These are phyloP conservation scores for Procambarus virginalis DNA, from an alignment of 1,140 invertebrate species.

Conservation along the genomic window DNA sequence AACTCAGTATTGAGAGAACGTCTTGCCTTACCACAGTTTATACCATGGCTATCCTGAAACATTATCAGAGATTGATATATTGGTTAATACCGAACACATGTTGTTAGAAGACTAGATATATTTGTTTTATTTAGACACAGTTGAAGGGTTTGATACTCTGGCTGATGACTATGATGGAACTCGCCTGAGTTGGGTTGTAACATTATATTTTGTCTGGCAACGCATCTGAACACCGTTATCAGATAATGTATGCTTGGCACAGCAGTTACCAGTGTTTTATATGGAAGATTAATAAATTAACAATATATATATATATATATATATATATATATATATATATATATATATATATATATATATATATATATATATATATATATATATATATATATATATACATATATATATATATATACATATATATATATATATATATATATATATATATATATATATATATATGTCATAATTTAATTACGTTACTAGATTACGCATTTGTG, in stretches of 20 bases:
- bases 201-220: background rate
- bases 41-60: background rate
- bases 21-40: background rate
- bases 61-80: too few relatives aligned
- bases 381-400: constrained; percentile 8
- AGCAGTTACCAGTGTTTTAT: background rate
- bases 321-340: too few relatives aligned
- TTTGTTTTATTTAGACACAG: background rate
- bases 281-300: background rate
- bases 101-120: background rate
- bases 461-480: constrained; percentile 2
- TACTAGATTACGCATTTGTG: background rate
- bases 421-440: constrained; percentile 33
- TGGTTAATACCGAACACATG: background rate
- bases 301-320: too few relatives aligned
- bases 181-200: background rate
- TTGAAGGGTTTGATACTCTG: background rate
- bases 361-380: constrained; percentile 27
- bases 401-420: constrained; percentile 2
- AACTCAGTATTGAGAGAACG: background rate
- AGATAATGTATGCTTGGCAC: too few relatives aligned
- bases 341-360: background rate
- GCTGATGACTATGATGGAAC: background rate
- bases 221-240: too few relatives aligned
- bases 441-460: constrained; percentile 40